Base-by-base conservation (phyloP, 2,797 vertebrate species). In the Chaetophractus vellerosus region DNA sequence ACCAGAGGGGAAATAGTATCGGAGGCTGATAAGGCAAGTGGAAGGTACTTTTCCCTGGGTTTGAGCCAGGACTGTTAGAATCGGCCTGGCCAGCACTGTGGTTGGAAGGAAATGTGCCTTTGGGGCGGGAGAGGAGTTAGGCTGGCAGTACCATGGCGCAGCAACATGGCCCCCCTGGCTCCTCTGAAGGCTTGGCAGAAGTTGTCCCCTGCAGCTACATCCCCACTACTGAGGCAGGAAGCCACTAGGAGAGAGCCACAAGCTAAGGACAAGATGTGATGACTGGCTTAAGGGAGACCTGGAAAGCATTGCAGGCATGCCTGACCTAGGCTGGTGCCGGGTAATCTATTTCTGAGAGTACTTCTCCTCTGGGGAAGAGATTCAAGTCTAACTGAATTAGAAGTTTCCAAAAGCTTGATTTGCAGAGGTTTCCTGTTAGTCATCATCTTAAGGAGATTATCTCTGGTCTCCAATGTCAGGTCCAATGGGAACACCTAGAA, bases 1-100 rank as follows among this genome's bases (percentile, higher is more conserved):
- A 59, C 33, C n/a, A 9, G 28, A 7, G 8, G 48, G 48, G 90
- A 85, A 75, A 59, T 0, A 85, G 66, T n/a, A 24, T 28, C 7
- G 15, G 63, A 95, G 71, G 75, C 92, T 50, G 93, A 96, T 91
- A 89, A 94, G 76, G 23, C 90, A 87, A 96, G 95, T 57, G 79
- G 92, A 95, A 36, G 48, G 38, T 28, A 50, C 26, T 92, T 93
- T 78, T 26, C 59, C 45, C 88, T 93, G 92, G 93, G 45, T 57
- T 48, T 57, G 36, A 95, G 88, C 93, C 96, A 96, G 78, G 50
- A 31, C 66, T 50, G 45, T 75, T 26, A 28, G 68, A 66, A 66
- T 15, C 0, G 16, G n/a, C 19, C 38, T 21, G 66, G 80, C 83
- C 63, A 12, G 87, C 1, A 0, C 64, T 57, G 52, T 14, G 38